Evolutionary conservation across 2,888 invertebrate species (phyloP).

Genomic region (Ephialtes manifestator): DNA sequence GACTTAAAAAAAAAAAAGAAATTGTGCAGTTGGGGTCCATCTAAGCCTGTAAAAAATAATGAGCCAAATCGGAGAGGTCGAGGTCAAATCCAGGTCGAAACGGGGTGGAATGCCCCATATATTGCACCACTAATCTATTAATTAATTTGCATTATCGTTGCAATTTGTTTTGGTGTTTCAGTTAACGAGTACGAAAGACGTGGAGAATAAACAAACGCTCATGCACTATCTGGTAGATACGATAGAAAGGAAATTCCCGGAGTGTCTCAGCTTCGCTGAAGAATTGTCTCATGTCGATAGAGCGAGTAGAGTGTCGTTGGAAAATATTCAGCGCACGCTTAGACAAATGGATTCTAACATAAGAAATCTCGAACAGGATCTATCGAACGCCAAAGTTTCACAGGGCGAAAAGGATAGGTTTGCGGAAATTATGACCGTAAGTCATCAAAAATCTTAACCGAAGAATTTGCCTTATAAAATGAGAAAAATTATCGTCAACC

Average conservation of each 20-base stretch:
- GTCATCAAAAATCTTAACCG: slow-evolving; percentile 80
- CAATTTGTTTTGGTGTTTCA: slow-evolving; percentile 77
- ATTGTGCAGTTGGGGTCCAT: no score
- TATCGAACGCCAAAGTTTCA: slow-evolving; percentile 93
- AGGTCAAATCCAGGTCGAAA: no score
- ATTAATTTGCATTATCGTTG: slow-evolving; percentile 23
- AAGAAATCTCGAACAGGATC: slow-evolving; percentile 95
- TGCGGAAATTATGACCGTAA: slow-evolving; percentile 95
- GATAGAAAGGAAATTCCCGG: slow-evolving; percentile 95
- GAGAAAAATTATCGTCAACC: neutral
- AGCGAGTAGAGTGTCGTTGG: slow-evolving; percentile 95
- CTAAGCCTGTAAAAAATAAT: no score
- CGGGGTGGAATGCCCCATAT: no score
- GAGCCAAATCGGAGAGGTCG: no score
- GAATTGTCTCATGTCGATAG: slow-evolving; percentile 96
- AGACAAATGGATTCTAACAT: slow-evolving; percentile 95
- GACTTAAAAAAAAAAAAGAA: no score
- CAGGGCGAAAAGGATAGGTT: slow-evolving; percentile 95
- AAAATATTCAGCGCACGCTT: slow-evolving; percentile 92
- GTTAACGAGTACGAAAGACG: slow-evolving; percentile 96
- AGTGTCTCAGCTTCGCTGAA: slow-evolving; percentile 93
- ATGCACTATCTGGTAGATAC: slow-evolving; percentile 96
- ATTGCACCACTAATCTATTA: neutral
- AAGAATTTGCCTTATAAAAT: neutral
- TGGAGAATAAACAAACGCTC: slow-evolving; percentile 96